These are phyloP conservation scores for Rhodeus uyekii DNA, from an alignment of 2,797 vertebrate species.

Conservation along the genomic window DNA sequence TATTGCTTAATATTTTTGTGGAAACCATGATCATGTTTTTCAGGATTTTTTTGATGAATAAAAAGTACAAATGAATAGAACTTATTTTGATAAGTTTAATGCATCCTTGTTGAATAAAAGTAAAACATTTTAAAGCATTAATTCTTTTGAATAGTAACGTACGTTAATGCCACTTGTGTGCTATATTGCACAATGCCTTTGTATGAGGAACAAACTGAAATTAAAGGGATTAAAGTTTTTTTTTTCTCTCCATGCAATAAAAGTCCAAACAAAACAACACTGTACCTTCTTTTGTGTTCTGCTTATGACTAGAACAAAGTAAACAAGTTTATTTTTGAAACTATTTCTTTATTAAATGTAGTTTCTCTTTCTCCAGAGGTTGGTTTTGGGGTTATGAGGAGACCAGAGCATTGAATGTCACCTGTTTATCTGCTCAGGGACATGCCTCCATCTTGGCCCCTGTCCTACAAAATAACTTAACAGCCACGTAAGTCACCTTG, in stretches of 20 bases:
- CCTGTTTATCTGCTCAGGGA: slow-evolving; percentile 94
- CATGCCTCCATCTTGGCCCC: slow-evolving; percentile 91
- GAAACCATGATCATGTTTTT: background rate
- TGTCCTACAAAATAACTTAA: slow-evolving; percentile 85
- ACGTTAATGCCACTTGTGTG: background rate
- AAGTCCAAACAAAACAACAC: background rate
- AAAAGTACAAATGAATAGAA: background rate
- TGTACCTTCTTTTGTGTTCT: background rate
- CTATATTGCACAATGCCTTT: background rate
- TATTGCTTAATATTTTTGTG: too few species aligned
- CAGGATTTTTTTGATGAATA: background rate
- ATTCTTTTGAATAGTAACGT: background rate
- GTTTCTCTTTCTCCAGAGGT: slow-evolving; percentile 75
- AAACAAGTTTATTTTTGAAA: background rate
- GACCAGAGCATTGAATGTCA: slow-evolving; percentile 86
- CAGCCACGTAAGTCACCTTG: slow-evolving; percentile 81
- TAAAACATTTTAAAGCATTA: background rate
- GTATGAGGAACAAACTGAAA: background rate
- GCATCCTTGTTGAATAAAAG: background rate
- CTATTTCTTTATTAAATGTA: background rate
- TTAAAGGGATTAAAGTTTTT: background rate
- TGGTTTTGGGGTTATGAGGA: slow-evolving; percentile 99
- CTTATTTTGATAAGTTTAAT: background rate
- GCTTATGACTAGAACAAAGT: background rate
- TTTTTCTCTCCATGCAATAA: background rate